Evolutionary conservation across 2,888 invertebrate species (phyloP), one percentile per base, ranked within the genome.

Genomic region (Amiota minor): DNA sequence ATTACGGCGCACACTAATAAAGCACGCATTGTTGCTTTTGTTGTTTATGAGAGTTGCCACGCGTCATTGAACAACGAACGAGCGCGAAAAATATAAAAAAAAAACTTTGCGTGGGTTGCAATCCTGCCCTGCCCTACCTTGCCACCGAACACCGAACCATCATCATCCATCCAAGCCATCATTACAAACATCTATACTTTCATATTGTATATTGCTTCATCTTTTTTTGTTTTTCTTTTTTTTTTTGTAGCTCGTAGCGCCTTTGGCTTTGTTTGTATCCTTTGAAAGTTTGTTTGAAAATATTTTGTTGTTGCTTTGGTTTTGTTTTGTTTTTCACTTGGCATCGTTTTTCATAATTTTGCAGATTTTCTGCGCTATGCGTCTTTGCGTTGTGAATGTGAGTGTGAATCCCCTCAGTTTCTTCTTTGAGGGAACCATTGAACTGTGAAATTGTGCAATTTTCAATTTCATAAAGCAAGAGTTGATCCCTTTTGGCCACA

Each of bases 391-490:
- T 53, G 53, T 53, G n/a, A n/a, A 16, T 53, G 53, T 53, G 53
- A 16, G 53, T n/a, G 53, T 53, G 53, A 16, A 6, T 67, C 35
- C 35, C 35, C 73, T 61, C 61, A 55, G 73, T 70, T 72, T 76
- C 79, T 81, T 77, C 83, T 35, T 35, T 35, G 35, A 35, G 35
- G 35, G 2, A 35, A 35, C 35, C 35, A 84, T 82, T 82, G 83
- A 82, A 82, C 82, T 84, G 83, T 82, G 80, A 84, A 82, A 82
- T 82, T 82, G 80, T 80, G 81, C 81, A 83, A 83, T 82, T 82
- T 82, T 82, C 83, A 84, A 84, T 84, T 82, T 84, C 78, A 82
- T 80, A 82, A 82, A 82, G 81, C 84, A 68, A 59, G 20, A 68
- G 67, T 68, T 68, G 45, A 68, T 53, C 50, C 20, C 35, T 68